Conservation (phyloP, 2,888 invertebrate genomes). For the Eupeodes latifasciatus region DNA sequence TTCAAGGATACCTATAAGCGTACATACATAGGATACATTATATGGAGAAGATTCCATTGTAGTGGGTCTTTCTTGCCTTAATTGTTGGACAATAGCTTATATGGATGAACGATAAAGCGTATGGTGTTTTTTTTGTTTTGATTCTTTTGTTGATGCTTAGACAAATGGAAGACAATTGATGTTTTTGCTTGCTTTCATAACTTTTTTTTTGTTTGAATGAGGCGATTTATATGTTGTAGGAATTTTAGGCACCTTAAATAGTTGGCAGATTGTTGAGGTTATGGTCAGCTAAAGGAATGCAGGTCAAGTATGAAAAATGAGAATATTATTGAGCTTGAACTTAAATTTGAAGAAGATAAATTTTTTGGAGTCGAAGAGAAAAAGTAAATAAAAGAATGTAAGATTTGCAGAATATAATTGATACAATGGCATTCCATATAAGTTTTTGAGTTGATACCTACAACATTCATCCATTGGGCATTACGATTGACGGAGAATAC, state of each 20-base stretch:
- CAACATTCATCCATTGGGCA: too few relatives aligned
- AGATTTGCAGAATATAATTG: too few relatives aligned
- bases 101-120: slow-evolving; percentile 68
- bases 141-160: slow-evolving; percentile 57
- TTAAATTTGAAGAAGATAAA: too few relatives aligned
- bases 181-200: slow-evolving; percentile 39
- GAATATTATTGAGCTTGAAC: neutral
- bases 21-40: too few relatives aligned
- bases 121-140: slow-evolving; percentile 20
- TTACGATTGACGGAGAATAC: too few relatives aligned
- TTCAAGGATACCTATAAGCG: slow-evolving; percentile 45
- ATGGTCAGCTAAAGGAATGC: slow-evolving; percentile 16
- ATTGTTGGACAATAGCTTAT: slow-evolving; percentile 71
- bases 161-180: slow-evolving; percentile 60
- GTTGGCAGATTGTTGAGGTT: neutral
- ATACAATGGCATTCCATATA: too few relatives aligned
- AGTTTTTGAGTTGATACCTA: too few relatives aligned
- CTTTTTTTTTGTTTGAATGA: slow-evolving; percentile 4
- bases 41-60: slow-evolving; percentile 49
- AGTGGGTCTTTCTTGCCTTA: slow-evolving; percentile 61
- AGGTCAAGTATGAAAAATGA: slow-evolving; percentile 1
- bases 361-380: too few relatives aligned
- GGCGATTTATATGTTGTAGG: slow-evolving; percentile 37
- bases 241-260: slow-evolving; percentile 36
- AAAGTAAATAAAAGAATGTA: too few relatives aligned